phyloP scores from a whole-genome alignment of 2,113 vertebrate species.

The Carollia perspicillata region DNA sequence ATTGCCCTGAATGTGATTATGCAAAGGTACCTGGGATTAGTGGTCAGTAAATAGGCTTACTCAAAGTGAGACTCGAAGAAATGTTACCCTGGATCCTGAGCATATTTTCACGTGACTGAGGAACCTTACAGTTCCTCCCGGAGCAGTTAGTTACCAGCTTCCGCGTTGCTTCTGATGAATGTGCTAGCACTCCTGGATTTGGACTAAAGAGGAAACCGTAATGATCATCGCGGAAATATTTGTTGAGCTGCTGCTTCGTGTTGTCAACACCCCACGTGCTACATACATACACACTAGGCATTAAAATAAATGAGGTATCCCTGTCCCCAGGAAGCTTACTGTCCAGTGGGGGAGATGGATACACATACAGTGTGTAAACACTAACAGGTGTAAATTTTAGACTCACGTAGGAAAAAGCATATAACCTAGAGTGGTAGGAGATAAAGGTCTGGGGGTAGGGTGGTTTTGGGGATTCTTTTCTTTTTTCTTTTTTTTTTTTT shows the following conservation, averaged over 20 bases:
- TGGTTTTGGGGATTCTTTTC: neutral
- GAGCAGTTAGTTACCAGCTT: neutral
- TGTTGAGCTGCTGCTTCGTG: neutral
- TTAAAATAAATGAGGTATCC: neutral
- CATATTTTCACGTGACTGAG: neutral
- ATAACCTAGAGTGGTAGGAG: neutral
- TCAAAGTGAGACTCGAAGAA: no score
- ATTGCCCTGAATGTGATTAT: neutral
- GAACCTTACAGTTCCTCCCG: neutral
- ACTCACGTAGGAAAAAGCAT: neutral
- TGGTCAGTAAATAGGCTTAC: neutral
- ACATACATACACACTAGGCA: neutral
- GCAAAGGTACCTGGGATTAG: neutral
- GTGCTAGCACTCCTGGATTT: neutral
- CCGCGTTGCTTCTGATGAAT: neutral
- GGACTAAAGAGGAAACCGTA: neutral
- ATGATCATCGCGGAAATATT: neutral
- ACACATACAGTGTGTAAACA: neutral
- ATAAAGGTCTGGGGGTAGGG: neutral
- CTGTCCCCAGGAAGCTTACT: neutral
- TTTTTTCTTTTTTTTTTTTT: no score
- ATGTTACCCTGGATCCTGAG: neutral
- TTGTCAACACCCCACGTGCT: neutral
- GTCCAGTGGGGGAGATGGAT: neutral
- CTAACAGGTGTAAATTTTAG: neutral